Base-by-base conservation (phyloP, 2,797 vertebrate genomes). In the Microctenopoma steveboyesi region DNA sequence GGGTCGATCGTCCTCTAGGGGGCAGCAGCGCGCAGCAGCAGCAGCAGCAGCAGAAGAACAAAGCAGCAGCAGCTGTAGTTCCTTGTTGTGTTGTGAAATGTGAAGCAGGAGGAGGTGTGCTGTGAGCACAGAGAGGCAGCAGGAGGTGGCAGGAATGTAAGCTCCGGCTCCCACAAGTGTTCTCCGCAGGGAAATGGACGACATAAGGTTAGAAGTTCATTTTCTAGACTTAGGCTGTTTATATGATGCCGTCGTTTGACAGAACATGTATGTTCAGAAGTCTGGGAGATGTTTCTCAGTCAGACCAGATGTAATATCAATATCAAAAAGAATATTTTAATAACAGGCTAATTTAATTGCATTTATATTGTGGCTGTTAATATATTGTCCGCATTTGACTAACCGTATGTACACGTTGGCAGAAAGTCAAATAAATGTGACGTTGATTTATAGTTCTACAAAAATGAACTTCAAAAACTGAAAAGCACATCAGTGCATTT, bases 101-200 rank as follows among this genome's bases (percentile, higher is more conserved):
- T 72, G 28, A 54, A 79, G 67, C 0, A 10, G 45, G 35, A 25
- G 14, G 40, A 39, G 46, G 0, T 3, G 6, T n/a, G 45, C 45
- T 5, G 42, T 4, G 28, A 2, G 68, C 16, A 9, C 15, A 14
- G 8, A 33, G 3, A 15, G 14, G 14, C 30, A 43, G 30, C 0
- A 1, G 22, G 2, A 25, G 27, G 40, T 18, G 5, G 35, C 37
- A 42, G 69, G 25, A 50, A 87, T 84, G 85, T 77, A 22, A 79
- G 22, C n/a, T 3, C 13, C 28, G 1, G 18, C 2, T 13, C 27
- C 45, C 0, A 1, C 1, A 62, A 1, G 42, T 14, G 14, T 22
- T n/a, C 25, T 43, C 58, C 47, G 0, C 2, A 4, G 11, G 52
- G 63, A 79, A 39, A 90, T 89, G 89, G 86, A 90, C 74, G 89